phyloP scores from a whole-genome alignment of 2,888 invertebrate genomes.

The Odontomyia ornata region DNA sequence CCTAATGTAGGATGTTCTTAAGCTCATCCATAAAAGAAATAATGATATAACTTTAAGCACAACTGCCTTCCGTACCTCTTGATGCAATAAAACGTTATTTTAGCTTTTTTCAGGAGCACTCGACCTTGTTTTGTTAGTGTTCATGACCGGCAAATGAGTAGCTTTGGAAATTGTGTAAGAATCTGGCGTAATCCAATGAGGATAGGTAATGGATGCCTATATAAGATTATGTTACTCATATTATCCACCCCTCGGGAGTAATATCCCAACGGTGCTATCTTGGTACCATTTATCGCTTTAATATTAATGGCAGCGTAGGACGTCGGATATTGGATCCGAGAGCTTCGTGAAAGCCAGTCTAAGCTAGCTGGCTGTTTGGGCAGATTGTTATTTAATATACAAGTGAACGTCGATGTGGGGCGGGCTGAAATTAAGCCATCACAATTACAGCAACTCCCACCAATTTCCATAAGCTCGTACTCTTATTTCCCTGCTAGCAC shows the following conservation, averaged over 20 bases:
- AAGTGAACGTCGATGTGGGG: background rate
- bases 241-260: background rate
- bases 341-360: background rate
- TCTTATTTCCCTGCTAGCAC: no score
- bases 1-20: no score
- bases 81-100: background rate
- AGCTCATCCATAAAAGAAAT: background rate
- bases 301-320: constrained; percentile 2
- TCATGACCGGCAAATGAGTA: background rate
- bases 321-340: no score
- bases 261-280: background rate
- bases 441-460: background rate
- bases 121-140: constrained; percentile 1
- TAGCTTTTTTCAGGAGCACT: background rate
- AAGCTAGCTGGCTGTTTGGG: background rate
- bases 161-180: background rate
- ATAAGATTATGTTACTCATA: constrained; percentile 10
- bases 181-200: constrained; percentile 12
- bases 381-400: background rate
- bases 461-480: background rate
- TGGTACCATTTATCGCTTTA: constrained; percentile 2
- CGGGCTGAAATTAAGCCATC: no score
- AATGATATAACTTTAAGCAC: constrained; percentile 10
- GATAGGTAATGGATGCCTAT: background rate
- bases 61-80: background rate